Evolutionary conservation across 2,888 invertebrate genomes (phyloP).

Genomic region (Leptopilina myrica): DNA sequence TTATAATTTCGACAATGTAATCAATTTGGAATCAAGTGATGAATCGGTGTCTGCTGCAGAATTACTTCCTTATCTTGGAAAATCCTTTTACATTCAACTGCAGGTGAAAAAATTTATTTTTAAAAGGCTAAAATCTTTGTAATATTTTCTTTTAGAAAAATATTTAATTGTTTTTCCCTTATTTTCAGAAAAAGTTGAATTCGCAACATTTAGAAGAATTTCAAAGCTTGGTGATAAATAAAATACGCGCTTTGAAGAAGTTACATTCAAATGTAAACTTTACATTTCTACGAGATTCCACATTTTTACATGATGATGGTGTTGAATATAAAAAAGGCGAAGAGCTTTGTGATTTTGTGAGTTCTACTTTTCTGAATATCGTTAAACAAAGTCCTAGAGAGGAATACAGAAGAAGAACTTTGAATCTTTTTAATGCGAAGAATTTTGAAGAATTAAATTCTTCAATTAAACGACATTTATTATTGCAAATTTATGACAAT

Average conservation of each 20-base stretch:
- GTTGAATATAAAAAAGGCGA: slow-evolving; percentile 54
- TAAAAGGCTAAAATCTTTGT: too few species aligned
- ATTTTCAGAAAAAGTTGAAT: slow-evolving; percentile 59
- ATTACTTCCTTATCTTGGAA: too few species aligned
- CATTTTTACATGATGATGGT: slow-evolving; percentile 58
- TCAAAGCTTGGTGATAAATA: slow-evolving; percentile 48
- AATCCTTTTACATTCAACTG: not conserved
- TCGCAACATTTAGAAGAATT: slow-evolving; percentile 52
- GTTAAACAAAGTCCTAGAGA: slow-evolving; percentile 60
- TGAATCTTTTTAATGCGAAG: slow-evolving; percentile 54
- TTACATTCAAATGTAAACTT: slow-evolving; percentile 59
- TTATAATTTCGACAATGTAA: not conserved
- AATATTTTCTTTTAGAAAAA: too few species aligned
- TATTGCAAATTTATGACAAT: slow-evolving; percentile 55
- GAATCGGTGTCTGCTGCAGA: too few species aligned
- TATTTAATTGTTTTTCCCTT: slow-evolving; percentile 28
- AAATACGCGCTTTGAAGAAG: slow-evolving; percentile 53
- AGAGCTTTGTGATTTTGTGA: slow-evolving; percentile 57
- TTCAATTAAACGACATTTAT: slow-evolving; percentile 57
- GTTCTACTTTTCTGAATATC: slow-evolving; percentile 57
- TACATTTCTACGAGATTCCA: slow-evolving; percentile 48
- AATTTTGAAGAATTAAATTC: slow-evolving; percentile 52
- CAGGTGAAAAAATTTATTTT: not conserved
- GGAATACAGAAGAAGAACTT: slow-evolving; percentile 61
- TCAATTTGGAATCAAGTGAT: too few species aligned